Base-by-base conservation (phyloP, 2,888 invertebrate species). In the Mimas tiliae region DNA sequence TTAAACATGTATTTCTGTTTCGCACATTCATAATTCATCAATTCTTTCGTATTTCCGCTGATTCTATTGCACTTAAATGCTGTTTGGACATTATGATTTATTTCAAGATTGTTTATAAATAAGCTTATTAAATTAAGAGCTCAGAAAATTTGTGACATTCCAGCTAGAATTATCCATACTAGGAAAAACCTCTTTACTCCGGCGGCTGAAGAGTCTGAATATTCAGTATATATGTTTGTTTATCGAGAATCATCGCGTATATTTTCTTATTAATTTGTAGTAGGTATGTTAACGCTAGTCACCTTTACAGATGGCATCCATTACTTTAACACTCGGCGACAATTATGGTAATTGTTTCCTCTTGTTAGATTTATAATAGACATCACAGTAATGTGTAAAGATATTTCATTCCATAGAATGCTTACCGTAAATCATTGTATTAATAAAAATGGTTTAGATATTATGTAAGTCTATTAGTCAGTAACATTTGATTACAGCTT, bases 261-360 rank as follows among this genome's bases (percentile, higher is more conserved):
- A 38, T 38, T 38, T 38, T 38, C 38, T 38, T 1, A 38, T 2
- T 38, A 38, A 48, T n/a, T 48, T 48, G 7, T 47, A 47, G 14
- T 47, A 12, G 8, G 9, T 8, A 0, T n/a, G n/a, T 53, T 14
- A n/a, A 14, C n/a, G 27, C 1, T 6, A 3, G 33, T 55, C 34
- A 55, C 34, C 34, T 55, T 55, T 34, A 16, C 55, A 55, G n/a
- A n/a, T 55, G 16, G 16, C 55, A 55, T 38, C 14, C 3, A 55
- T 55, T 55, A 55, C 38, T 9, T 34, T 34, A 9, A 9, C 34
- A n/a, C 34, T 34, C 55, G 11, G 11, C 6, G 12, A 51, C 51
- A 38, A 34, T 34, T n/a, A 55, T 34, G 34, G 16, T 55, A 55
- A 55, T 55, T 55, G n/a, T 55, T 55, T 34, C 55, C 55, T 55